Percentiles rank a stretch among this genome's conserved stretches.
Evolutionary conservation across 2,888 invertebrate species (phyloP).

Genomic region (Myopa testacea): DNA sequence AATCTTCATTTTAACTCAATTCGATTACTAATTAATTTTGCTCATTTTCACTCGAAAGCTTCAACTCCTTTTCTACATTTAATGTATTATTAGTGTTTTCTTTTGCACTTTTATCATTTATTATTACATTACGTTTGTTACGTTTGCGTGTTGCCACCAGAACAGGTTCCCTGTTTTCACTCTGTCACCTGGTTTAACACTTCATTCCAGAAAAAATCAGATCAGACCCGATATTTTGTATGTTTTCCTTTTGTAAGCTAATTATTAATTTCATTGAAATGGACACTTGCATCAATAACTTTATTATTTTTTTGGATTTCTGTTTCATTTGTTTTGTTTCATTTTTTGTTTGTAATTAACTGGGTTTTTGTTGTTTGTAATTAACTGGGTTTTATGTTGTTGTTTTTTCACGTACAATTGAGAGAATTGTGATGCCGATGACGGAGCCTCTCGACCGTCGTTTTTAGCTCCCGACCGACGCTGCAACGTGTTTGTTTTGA

Average conservation of each 20-base stretch:
- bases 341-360: no score
- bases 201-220: not conserved
- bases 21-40: no score
- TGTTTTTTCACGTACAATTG: not conserved
- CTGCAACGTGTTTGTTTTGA: conserved; percentile 44
- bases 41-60: no score
- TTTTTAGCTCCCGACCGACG: conserved; percentile 38
- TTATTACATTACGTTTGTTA: conserved; percentile 5
- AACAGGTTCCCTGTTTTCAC: conserved; percentile 10
- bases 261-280: conserved; percentile 3
- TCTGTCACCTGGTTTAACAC: not conserved
- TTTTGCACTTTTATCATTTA: not conserved
- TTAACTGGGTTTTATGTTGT: not conserved
- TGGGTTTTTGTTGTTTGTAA: no score
- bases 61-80: no score
- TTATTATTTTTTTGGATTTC: no score
- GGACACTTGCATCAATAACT: not conserved
- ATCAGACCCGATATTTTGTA: not conserved
- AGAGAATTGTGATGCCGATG: no score
- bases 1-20: no score
- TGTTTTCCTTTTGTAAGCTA: no score
- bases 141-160: conserved; percentile 18
- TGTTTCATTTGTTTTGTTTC: no score
- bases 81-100: no score
- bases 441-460: not conserved